Conservation (phyloP, 2,888 invertebrate genomes). For the Nemotelus nigrinus region DNA sequence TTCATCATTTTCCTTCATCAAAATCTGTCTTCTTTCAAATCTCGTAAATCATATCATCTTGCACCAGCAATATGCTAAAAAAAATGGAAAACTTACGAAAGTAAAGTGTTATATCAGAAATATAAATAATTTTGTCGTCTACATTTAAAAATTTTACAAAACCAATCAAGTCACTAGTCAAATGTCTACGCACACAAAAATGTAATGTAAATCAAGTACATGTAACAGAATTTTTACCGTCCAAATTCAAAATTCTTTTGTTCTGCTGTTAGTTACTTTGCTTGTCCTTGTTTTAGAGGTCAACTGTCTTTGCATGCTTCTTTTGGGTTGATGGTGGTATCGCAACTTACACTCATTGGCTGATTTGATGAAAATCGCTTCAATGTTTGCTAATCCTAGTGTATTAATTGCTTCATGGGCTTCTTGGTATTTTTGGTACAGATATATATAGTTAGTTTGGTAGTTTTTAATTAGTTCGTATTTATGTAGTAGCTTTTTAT, state of each 20-base stretch:
- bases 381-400: background rate
- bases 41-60: too few species aligned
- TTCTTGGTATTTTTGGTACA: slow-evolving; percentile 15
- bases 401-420: slow-evolving; percentile 34
- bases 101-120: slow-evolving; percentile 5
- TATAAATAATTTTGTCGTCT: slow-evolving; percentile 46
- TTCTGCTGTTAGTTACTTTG: background rate
- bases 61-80: too few species aligned
- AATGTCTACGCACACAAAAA: too few species aligned
- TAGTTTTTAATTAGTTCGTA: too few species aligned
- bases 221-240: too few species aligned
- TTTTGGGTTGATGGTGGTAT: slow-evolving; percentile 8
- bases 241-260: background rate
- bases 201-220: too few species aligned
- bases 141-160: slow-evolving; percentile 19
- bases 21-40: background rate
- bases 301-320: slow-evolving; percentile 20
- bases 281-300: too few species aligned
- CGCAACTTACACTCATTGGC: slow-evolving; percentile 11
- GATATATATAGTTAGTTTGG: too few species aligned
- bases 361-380: background rate
- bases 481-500: background rate
- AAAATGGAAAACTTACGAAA: too few species aligned
- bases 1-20: background rate
- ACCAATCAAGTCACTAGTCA: too few species aligned